Base-by-base conservation (phyloP, 30 jellyfish, hydroid and myxozoan species). In the Catostylus mosaicus region DNA sequence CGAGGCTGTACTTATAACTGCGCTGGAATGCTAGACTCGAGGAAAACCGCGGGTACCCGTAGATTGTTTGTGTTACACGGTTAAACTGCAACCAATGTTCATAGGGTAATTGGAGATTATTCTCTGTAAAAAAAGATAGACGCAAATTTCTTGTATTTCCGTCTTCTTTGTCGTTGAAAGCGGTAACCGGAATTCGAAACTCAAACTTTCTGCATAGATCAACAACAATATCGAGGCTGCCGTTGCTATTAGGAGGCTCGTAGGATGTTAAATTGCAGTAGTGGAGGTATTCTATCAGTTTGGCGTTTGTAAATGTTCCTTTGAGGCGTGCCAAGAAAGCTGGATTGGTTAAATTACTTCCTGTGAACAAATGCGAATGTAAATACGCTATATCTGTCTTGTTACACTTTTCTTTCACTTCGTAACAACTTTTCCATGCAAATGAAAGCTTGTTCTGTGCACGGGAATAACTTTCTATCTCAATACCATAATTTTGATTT, bases 21-120 rank as follows among this genome's bases (percentile, higher is more conserved):
- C 87, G 65, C 50, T 74, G 83, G 19, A 73, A 59, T 24, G 80
- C 31, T 19, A 51, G 29, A 4, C 51, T 82, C 3, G 92, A 52
- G 9, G 80, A 12, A 32, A 34, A 59, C 38, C 92, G 77, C n/a
- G 96, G 96, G 56, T 86, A 86, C 11, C 96, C 96, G 64, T 74
- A 86, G 29, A 76, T 56, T 23, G 73, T 67, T 22, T 86, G 96
- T 18, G 74, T 30, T 34, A 45, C 40, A 10, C 88, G 66, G 47
- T 86, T 56, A 48, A 86, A 86, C 69, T 86, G 96, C 57, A 86
- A 54, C 96, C 96, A 86, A 57, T 52, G 67, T 3, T 50, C 31
- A 22, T 31, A 47, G 10, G 89, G 85, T 36, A 86, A 26, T 10
- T 30, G 66, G 27, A 37, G 23, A 23, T 30, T 70, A 20, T 75